Evolutionary conservation across 35 echinoderm and acorn worm genomes (phyloP).

Genomic region (Ophioderma brevispina): DNA sequence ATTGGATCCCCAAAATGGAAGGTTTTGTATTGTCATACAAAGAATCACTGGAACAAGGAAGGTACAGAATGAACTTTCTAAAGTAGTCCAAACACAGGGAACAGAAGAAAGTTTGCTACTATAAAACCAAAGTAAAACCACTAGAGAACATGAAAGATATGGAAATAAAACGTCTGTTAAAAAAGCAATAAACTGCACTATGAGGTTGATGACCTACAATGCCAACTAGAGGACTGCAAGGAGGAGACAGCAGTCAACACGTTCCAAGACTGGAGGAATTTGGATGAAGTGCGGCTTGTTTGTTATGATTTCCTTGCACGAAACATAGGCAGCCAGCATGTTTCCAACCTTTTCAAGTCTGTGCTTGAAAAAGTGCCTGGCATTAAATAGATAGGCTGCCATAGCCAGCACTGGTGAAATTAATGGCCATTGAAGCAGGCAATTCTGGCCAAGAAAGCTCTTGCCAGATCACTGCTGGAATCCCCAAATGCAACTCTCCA

Average conservation of each 20-base stretch:
- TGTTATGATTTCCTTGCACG: not conserved
- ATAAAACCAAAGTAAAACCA: slow-evolving; percentile 5
- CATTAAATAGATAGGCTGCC: not conserved
- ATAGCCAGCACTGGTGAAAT: not conserved
- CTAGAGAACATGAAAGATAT: not conserved
- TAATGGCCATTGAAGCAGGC: not conserved
- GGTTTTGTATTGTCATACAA: not conserved
- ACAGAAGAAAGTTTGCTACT: not conserved
- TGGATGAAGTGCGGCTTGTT: not conserved
- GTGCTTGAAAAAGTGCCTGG: not conserved
- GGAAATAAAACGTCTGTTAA: slow-evolving; percentile 3
- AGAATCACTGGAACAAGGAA: not conserved
- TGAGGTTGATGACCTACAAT: slow-evolving; percentile 19
- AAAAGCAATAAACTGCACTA: not conserved
- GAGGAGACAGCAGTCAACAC: not conserved
- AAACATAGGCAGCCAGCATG: not conserved
- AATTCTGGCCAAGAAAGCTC: not conserved
- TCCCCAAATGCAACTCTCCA: not conserved
- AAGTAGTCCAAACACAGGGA: not conserved
- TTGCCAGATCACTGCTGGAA: not conserved
- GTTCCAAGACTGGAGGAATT: not conserved
- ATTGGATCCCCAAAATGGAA: not conserved
- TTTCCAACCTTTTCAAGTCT: not conserved
- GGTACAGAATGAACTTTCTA: not conserved
- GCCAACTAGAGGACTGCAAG: not conserved